Evolutionary conservation across 2,888 invertebrate genomes (phyloP), one percentile per base, ranked within the genome.

Genomic region (Tricholauxania praeusta): DNA sequence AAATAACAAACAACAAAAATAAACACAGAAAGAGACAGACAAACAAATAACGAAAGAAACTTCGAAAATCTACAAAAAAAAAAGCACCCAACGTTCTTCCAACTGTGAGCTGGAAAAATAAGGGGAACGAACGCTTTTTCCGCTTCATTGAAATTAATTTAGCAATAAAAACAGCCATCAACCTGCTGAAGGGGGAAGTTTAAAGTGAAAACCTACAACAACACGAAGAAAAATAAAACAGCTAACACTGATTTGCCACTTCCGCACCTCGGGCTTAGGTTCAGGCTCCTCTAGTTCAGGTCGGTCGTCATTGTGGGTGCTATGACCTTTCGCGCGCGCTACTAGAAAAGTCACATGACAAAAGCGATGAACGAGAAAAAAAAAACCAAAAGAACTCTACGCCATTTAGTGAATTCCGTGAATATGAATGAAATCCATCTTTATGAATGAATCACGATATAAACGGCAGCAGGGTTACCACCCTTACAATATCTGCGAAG

Each of bases 401-500:
- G 49, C 39, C 67, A 22, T 67, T 67, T 48, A 22, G 51, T n/a
- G 51, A 28, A 57, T n/a, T 22, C 39, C 15, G 59, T 57, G 51
- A 60, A 28, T 63, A 73, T 76, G 72, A 72, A 74, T 77, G 76
- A 76, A 74, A 73, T 74, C 74, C 74, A 73, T 75, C 60, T 76
- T 78, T 72, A 75, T 78, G 77, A 76, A 78, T 78, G 77, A 78
- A 78, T 78, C 76, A 74, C 72, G 73, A 51, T 60, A 47, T 22
- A 51, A 49, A 19, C 17, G 57, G 53, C 55, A 32, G 68, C 57
- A 60, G 59, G 59, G 59, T 60, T 60, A 60, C 68, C 60, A 68
- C 60, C 68, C 59, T n/a, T 28, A 39, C 39, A 65, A 28, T 32
- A 28, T 65, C 51, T 52, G 52, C 52, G 65, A 12, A n/a, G 52